These are phyloP conservation scores for Mythimna vitellina DNA, from an alignment of 2,888 invertebrate genomes.

Conservation along the genomic window DNA sequence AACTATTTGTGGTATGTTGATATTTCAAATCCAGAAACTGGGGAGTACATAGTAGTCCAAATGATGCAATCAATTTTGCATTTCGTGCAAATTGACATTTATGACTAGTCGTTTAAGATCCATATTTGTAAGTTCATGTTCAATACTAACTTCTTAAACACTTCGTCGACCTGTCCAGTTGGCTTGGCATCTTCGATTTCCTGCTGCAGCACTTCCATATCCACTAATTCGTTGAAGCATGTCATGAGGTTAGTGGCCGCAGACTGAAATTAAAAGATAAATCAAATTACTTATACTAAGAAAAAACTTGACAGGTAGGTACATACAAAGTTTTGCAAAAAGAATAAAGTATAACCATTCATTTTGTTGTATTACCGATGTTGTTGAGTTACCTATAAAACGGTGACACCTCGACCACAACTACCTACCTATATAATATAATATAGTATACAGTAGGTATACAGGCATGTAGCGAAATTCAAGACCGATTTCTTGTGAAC, in stretches of 20 bases:
- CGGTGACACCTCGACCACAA: background rate
- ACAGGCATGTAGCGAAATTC: no score
- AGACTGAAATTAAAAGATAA: conserved; percentile 73
- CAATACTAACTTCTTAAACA: conserved; percentile 91
- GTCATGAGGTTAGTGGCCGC: conserved; percentile 82
- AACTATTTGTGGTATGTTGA: no score
- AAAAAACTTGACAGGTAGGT: background rate
- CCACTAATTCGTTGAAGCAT: conserved; percentile 91
- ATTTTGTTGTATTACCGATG: background rate
- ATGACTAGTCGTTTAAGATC: no score
- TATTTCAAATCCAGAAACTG: no score
- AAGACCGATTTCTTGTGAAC: no score
- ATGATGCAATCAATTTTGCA: no score
- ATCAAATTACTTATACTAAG: background rate
- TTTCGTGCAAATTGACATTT: no score
- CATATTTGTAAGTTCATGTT: background rate
- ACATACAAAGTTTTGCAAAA: background rate
- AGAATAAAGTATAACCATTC: background rate
- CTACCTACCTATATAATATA: background rate
- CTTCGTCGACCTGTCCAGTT: conserved; percentile 92
- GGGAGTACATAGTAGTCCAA: no score
- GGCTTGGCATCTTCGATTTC: conserved; percentile 94
- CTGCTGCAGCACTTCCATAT: conserved; percentile 89
- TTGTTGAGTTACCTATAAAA: background rate
- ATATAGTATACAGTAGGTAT: no score